phyloP scores from a whole-genome alignment of 2,888 invertebrate genomes.

The Acleris holmiana region DNA sequence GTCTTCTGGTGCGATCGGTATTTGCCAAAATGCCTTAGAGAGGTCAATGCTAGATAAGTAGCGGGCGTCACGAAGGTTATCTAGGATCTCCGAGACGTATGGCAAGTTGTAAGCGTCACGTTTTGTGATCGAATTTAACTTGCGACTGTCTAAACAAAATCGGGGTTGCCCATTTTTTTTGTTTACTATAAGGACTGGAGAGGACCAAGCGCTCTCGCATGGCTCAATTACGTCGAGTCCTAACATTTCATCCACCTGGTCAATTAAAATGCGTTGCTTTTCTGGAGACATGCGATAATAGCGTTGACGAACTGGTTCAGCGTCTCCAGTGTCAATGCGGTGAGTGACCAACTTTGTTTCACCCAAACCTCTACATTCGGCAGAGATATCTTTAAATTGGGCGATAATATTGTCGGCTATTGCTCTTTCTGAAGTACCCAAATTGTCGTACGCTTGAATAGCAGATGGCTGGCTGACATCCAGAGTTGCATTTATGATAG shows the following conservation, averaged over 20 bases:
- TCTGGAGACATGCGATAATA: too few species aligned
- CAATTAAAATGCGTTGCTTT: too few species aligned
- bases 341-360: conserved; percentile 38
- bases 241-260: not conserved
- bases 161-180: not conserved
- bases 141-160: too few species aligned
- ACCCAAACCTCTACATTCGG: conserved; percentile 38
- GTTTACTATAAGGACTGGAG: not conserved
- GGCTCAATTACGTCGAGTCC: not conserved
- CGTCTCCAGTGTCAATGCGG: too few species aligned
- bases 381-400: conserved; percentile 37
- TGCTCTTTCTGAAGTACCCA: conserved; percentile 17
- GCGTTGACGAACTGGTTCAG: too few species aligned
- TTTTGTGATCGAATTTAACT: too few species aligned
- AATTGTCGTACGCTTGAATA: conserved; percentile 18
- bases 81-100: conserved; percentile 40
- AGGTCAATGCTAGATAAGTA: conserved; percentile 38
- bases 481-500: not conserved
- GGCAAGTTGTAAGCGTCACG: conserved; percentile 40
- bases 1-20: not conserved
- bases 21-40: conserved; percentile 1
- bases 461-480: not conserved
- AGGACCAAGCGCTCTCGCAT: not conserved
- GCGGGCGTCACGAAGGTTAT: conserved; percentile 37
- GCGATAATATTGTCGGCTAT: conserved; percentile 32